A percentile compares a stretch with the other conserved stretches of the same genome.
These are phyloP conservation scores for Sturmia bella DNA, from an alignment of 2,888 invertebrate genomes.

Conservation along the genomic window DNA sequence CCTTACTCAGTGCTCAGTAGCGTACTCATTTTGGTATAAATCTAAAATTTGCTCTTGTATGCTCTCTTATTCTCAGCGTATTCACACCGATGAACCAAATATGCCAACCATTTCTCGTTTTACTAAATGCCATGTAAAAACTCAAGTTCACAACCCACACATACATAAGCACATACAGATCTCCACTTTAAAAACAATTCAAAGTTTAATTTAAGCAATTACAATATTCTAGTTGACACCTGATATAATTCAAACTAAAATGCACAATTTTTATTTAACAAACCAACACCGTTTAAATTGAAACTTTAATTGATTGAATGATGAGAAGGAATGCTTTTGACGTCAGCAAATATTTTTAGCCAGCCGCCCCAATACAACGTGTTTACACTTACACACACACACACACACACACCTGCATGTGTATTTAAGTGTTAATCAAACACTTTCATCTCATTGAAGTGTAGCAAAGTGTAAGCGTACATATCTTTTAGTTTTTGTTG, in stretches of 20 bases:
- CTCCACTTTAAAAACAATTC: constrained; percentile 61
- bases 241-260: constrained; percentile 54
- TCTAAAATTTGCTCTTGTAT: too few relatives aligned
- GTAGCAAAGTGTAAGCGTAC: constrained; percentile 75
- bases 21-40: too few relatives aligned
- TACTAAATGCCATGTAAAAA: constrained; percentile 29
- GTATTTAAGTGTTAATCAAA: constrained; percentile 69
- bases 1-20: too few relatives aligned
- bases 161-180: too few relatives aligned
- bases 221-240: constrained; percentile 65
- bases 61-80: not conserved
- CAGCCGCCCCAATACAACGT: not conserved
- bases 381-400: too few relatives aligned
- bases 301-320: constrained; percentile 35
- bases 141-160: not conserved
- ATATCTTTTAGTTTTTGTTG: constrained; percentile 75
- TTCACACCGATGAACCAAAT: not conserved
- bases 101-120: not conserved
- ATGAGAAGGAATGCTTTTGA: not conserved
- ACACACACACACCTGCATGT: too few relatives aligned
- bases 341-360: constrained; percentile 2
- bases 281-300: constrained; percentile 41
- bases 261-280: constrained; percentile 22
- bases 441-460: constrained; percentile 77
- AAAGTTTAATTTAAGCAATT: constrained; percentile 61